A percentile compares a stretch with the other conserved stretches of the same genome.
Conservation (phyloP, 2,113 vertebrate species). For the Phalacrocorax brasilianus region DNA sequence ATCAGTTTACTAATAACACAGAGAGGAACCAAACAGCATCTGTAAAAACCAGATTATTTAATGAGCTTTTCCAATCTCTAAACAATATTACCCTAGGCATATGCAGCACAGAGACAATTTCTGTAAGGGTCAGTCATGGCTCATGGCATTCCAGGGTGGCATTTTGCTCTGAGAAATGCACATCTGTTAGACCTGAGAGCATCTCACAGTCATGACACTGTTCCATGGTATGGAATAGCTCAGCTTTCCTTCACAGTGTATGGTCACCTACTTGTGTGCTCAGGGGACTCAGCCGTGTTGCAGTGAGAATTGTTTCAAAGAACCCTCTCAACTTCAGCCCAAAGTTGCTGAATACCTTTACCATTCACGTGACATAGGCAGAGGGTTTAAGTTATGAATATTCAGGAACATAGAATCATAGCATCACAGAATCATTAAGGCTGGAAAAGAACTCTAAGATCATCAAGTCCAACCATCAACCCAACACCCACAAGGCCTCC, state of each 20-base stretch:
- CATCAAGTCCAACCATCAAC: too few relatives aligned
- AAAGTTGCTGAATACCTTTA: background rate
- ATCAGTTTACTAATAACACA: background rate
- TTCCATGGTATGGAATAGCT: background rate
- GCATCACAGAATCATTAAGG: too few relatives aligned
- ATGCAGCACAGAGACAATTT: background rate
- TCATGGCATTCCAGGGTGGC: background rate
- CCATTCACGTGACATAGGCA: background rate
- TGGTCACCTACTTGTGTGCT: background rate
- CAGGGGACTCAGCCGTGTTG: background rate
- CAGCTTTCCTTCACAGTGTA: background rate
- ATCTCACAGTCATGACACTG: background rate
- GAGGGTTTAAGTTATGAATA: background rate
- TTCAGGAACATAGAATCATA: too few relatives aligned
- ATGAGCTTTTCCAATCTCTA: background rate
- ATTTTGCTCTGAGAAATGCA: background rate
- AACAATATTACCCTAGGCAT: background rate
- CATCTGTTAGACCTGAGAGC: background rate
- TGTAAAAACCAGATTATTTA: background rate
- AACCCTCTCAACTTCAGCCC: background rate
- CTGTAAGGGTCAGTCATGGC: background rate
- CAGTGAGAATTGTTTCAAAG: background rate
- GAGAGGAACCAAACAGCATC: background rate
- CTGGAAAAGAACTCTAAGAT: too few relatives aligned
- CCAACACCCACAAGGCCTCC: too few relatives aligned